Evolutionary conservation across 2,888 invertebrate genomes (phyloP), one percentile per base, ranked within the genome.

Genomic region (Aspidapion aeneum): DNA sequence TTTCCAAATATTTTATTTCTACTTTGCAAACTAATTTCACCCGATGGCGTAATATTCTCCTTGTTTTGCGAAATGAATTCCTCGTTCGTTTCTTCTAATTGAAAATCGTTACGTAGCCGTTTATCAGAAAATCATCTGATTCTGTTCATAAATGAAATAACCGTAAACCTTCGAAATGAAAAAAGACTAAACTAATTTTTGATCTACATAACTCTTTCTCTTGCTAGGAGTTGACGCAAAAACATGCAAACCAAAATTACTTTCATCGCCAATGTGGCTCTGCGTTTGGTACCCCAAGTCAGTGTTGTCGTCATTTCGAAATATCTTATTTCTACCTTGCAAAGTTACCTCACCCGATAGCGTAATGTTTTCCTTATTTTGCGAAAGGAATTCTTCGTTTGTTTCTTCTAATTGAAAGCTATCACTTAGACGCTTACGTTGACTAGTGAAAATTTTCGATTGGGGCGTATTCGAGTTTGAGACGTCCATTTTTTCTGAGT

Each of bases 31-130:
- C 63, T 57, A 57, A 58, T n/a, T 48, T 65, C 68, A 17, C 65
- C 64, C 21, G 21, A 51, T 12, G 57, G 57, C n/a, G 57, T 21
- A n/a, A n/a, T n/a, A n/a, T n/a, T n/a, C 22, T 57, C 59, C 49
- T 72, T 70, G 65, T 72, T 69, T 66, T 72, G 70, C 54, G 66
- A 18, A 49, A 65, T 18, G 22, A 9, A 17, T 49, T 61, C 18
- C 12, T 5, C 17, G 21, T 69, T 69, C 1, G 66, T 65, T 54
- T 75, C 71, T 20, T 74, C 75, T 21, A 69, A 67, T 63, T 73
- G 75, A 66, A 80, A 80, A 70, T 79, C 79, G 66, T 79, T 75
- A 1, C 79, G 79, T 18, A 80, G 71, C 69, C 79, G 78, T 72
- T 80, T 80, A 50, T n/a, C n/a, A n/a, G n/a, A n/a, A n/a, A n/a